Base-by-base conservation (phyloP, 35 echinoderm and acorn worm genomes). In the Strongylocentrotus purpuratus region DNA sequence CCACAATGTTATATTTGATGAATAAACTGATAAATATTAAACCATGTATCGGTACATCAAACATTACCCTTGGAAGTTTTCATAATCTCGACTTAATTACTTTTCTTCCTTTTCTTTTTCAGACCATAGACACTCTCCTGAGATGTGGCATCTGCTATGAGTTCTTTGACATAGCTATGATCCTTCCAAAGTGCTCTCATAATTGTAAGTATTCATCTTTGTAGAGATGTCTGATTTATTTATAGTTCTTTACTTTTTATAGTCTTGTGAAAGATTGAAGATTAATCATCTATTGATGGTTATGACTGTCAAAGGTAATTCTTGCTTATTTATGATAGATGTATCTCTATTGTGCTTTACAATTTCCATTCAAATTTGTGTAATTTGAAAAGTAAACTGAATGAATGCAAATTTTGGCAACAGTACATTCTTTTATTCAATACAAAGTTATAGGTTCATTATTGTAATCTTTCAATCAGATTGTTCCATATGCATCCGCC, bases 91-190 rank as follows among this genome's bases (percentile, higher is more conserved):
- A 2, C 70, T 88, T 32, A 95, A 11, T 89, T 20, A 33, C 9
- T 18, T 46, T 46, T 10, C 8, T 89, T 46, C 33, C 13, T 46
- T 89, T 45, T 89, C 8, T 41, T 3, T 78, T 89, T 89, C 94
- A 99, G 97, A 97, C 96, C 32, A 97, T 99, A 20, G 96, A 97
- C 46, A 99, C 94, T 71, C 95, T 99, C 45, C 96, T 99, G 41
- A 92, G 97, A 55, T 99, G 98, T 47, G 92, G 94, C 55, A 99
- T 99, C 41, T 97, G 97, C 94, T 97, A 95, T 86, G 97, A 97
- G 90, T 99, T 95, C 50, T 85, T 99, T 22, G 96, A 99, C 59
- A 97, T 96, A 50, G 95, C 98, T 33, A 99, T 99, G 98, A 99
- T 99, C 15, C 65, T 99, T 22, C 98, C 98, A 96, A 87, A 94